Evolutionary conservation across 2,797 vertebrate species (phyloP).

Genomic region (Sebastes miniatus): DNA sequence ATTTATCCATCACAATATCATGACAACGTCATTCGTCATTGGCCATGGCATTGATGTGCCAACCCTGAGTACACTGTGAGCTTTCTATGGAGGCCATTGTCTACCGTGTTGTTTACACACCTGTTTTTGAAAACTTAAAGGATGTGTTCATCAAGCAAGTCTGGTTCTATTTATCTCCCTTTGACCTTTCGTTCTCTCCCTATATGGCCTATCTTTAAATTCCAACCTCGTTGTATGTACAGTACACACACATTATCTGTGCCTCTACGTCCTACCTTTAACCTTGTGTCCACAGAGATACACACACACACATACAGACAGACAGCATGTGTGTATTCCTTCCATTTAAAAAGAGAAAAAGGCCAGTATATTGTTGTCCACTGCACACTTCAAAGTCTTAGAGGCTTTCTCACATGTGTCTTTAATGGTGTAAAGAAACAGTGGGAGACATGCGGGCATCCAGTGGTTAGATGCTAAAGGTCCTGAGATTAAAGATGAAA

Average conservation of each 20-base stretch:
- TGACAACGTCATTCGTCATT: conserved; percentile 44
- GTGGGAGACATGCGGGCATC: conserved; percentile 60
- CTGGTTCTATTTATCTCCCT: conserved; percentile 84
- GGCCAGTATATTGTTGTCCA: conserved; percentile 61
- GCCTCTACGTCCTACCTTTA: conserved; percentile 31
- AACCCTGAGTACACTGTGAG: conserved; percentile 16
- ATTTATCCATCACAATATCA: conserved; percentile 38
- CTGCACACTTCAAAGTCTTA: conserved; percentile 73
- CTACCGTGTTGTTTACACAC: conserved; percentile 46
- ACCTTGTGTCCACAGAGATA: conserved; percentile 48
- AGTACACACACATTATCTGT: conserved; percentile 18
- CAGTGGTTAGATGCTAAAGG: conserved; percentile 67
- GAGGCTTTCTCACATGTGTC: conserved; percentile 72
- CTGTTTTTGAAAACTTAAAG: conserved; percentile 76
- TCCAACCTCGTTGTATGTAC: conserved; percentile 17
- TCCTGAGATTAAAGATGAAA: conserved; percentile 70
- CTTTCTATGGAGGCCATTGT: conserved; percentile 60
- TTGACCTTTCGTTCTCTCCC: conserved; percentile 78
- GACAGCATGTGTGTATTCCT: conserved; percentile 6
- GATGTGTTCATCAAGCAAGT: conserved; percentile 67
- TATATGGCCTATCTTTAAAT: conserved; percentile 31
- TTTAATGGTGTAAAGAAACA: conserved; percentile 77
- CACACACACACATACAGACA: conserved; percentile 24
- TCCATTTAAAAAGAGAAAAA: conserved; percentile 55
- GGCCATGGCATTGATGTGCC: conserved; percentile 39